Conservation (phyloP, 2,113 vertebrate genomes). For the Noctilio leporinus region DNA sequence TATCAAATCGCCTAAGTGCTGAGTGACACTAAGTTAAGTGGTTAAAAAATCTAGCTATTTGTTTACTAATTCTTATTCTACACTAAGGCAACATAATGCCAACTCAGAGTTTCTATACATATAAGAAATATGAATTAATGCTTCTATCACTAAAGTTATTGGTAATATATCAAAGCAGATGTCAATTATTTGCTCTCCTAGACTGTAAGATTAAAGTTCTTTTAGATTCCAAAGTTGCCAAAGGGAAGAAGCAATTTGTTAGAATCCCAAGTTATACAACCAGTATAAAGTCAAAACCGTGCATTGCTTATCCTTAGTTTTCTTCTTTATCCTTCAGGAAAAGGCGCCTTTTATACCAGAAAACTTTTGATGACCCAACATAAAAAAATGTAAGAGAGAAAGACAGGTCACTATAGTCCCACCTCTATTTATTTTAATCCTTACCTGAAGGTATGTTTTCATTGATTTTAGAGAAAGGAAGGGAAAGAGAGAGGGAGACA, state of each 20-base stretch:
- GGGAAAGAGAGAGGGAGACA: too few relatives aligned
- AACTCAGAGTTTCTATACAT: not conserved
- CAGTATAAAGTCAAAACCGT: not conserved
- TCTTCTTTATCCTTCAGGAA: not conserved
- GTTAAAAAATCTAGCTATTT: not conserved
- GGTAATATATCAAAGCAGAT: not conserved
- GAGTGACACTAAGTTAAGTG: not conserved
- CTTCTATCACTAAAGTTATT: not conserved
- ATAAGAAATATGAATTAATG: not conserved
- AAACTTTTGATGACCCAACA: not conserved
- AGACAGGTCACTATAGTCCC: not conserved
- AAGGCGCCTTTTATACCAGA: not conserved
- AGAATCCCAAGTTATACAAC: not conserved
- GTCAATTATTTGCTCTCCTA: not conserved
- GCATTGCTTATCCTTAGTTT: not conserved
- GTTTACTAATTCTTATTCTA: not conserved
- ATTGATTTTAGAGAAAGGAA: too few relatives aligned
- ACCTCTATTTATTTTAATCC: not conserved
- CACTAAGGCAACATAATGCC: not conserved
- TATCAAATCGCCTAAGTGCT: not conserved
- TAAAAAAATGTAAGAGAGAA: not conserved
- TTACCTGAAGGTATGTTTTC: too few relatives aligned
- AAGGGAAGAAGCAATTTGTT: not conserved
- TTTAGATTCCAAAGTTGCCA: slow-evolving; percentile 4
- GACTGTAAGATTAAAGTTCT: not conserved